Conservation (phyloP, 2,888 invertebrate species). For the Papilio protenor region DNA sequence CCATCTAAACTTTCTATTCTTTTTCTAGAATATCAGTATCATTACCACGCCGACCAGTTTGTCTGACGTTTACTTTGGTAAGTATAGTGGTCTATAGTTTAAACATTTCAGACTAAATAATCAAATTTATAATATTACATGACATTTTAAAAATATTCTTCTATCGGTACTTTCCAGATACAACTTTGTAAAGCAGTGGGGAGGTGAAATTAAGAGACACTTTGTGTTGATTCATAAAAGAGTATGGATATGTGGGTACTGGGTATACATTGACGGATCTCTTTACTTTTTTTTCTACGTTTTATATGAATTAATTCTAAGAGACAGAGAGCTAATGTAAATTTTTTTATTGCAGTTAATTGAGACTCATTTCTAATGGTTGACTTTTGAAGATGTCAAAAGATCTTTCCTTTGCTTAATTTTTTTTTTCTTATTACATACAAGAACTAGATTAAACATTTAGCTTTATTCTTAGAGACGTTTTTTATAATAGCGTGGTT, state of each 20-base stretch:
- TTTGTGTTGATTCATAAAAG: conserved; percentile 77
- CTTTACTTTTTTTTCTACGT: conserved; percentile 40
- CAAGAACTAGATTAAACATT: not conserved
- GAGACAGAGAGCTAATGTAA: conserved; percentile 17
- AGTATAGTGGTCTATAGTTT: too few relatives aligned
- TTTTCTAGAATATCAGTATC: too few relatives aligned
- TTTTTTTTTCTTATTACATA: not conserved
- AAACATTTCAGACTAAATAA: not conserved
- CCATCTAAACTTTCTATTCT: too few relatives aligned
- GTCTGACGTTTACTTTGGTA: too few relatives aligned
- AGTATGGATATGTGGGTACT: conserved; percentile 57
- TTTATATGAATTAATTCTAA: conserved; percentile 43
- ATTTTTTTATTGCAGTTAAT: conserved; percentile 22
- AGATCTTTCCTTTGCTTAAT: not conserved
- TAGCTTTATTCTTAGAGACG: not conserved
- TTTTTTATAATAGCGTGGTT: too few relatives aligned
- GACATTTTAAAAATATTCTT: conserved; percentile 42
- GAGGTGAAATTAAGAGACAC: conserved; percentile 81
- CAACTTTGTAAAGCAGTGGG: conserved; percentile 73
- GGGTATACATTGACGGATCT: conserved; percentile 50
- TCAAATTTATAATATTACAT: conserved; percentile 7
- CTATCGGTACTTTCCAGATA: conserved; percentile 64
- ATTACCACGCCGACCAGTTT: too few relatives aligned
- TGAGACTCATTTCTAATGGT: conserved; percentile 3
- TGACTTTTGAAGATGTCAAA: not conserved